Conservation (phyloP, 2,888 invertebrate genomes). For the Harpalus rufipes region DNA sequence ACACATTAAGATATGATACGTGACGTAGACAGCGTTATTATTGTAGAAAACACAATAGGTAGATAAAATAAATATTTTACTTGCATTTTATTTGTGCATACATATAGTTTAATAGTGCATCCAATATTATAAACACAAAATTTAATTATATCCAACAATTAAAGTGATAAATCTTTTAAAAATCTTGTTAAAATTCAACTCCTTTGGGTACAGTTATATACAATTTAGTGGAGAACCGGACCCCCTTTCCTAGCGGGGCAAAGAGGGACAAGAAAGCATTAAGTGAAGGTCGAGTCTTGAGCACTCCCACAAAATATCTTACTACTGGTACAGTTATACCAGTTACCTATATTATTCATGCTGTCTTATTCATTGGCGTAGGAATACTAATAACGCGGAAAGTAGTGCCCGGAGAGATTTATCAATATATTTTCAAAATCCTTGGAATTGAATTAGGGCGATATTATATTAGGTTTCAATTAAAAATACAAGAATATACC, state of each 20-base stretch:
- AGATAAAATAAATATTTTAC: too few relatives aligned
- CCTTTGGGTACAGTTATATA: constrained; percentile 10
- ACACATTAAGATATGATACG: neutral
- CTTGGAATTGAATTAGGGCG: neutral
- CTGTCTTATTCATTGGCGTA: neutral
- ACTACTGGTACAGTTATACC: constrained; percentile 62
- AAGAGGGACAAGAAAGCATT: constrained; percentile 35
- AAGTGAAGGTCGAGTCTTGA: constrained; percentile 32
- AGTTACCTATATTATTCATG: constrained; percentile 61
- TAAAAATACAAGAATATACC: too few relatives aligned
- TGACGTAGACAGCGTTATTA: neutral
- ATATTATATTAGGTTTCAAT: too few relatives aligned
- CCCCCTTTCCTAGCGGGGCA: neutral
- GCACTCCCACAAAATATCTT: constrained; percentile 62
- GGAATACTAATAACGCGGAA: neutral
- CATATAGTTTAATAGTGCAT: too few relatives aligned
- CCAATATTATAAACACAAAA: too few relatives aligned
- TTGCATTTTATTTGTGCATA: too few relatives aligned
- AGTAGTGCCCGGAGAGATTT: neutral
- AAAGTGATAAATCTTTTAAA: neutral
- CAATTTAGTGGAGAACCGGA: neutral
- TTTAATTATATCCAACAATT: too few relatives aligned
- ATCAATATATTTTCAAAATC: neutral
- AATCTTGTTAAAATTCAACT: neutral
- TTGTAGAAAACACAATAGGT: too few relatives aligned